Conservation (phyloP, 2,797 vertebrate genomes). For the Apodemus agrarius region DNA sequence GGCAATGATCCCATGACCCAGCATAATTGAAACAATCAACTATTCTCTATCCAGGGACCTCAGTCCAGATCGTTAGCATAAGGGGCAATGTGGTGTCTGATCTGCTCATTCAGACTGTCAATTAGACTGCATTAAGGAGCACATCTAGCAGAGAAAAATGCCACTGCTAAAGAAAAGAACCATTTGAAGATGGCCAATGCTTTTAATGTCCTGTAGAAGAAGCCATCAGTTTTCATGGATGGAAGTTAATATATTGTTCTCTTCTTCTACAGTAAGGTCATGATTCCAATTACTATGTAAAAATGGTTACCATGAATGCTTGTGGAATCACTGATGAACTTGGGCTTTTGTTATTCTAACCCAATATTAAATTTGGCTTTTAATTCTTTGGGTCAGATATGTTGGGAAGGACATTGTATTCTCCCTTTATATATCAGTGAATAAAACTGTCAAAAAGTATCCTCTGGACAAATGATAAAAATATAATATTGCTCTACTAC, state of each 20-base stretch:
- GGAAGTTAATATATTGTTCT: constrained; percentile 52
- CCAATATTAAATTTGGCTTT: neutral
- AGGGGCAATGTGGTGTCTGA: neutral
- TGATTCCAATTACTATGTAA: constrained; percentile 66
- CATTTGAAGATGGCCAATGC: constrained; percentile 12
- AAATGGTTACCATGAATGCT: constrained; percentile 47
- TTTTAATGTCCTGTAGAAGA: constrained; percentile 32
- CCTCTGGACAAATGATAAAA: neutral
- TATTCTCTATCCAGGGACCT: neutral
- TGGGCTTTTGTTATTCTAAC: neutral
- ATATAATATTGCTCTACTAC: neutral
- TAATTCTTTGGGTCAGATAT: constrained; percentile 53
- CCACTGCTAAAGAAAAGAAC: neutral
- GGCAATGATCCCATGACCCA: constrained; percentile 35
- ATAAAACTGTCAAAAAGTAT: constrained; percentile 43
- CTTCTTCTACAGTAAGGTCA: constrained; percentile 52
- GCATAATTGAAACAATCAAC: constrained; percentile 59
- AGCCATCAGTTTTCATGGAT: constrained; percentile 35
- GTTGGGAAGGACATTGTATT: neutral
- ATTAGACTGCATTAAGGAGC: constrained; percentile 59
- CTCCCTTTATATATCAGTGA: constrained; percentile 11
- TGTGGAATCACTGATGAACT: constrained; percentile 38
- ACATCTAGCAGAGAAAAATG: neutral
- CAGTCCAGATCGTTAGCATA: neutral
- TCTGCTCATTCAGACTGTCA: constrained; percentile 37